phyloP scores from a whole-genome alignment of 2,113 vertebrate genomes.

The Corythornis cristatus region DNA sequence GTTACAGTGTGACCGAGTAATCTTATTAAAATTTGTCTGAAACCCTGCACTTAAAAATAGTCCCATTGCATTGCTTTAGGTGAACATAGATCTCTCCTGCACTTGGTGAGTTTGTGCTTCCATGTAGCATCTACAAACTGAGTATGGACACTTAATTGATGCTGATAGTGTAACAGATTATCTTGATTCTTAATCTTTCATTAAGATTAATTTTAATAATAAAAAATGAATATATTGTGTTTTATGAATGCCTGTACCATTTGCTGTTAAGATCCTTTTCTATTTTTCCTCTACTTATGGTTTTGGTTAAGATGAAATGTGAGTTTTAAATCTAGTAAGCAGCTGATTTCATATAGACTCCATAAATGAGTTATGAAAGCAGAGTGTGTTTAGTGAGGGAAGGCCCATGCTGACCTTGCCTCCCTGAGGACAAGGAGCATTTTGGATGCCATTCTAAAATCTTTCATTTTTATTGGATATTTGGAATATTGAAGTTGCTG shows the following conservation, averaged over 20 bases:
- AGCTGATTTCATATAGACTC: neutral
- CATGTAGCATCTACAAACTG: neutral
- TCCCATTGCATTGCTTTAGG: neutral
- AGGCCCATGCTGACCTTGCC: slow-evolving; percentile 22
- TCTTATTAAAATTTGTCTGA: neutral
- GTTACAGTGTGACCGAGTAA: neutral
- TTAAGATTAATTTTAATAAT: neutral
- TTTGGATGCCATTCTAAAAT: slow-evolving; percentile 24
- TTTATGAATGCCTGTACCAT: neutral
- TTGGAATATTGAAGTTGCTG: slow-evolving; percentile 26
- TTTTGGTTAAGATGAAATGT: slow-evolving; percentile 55
- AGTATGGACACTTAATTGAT: neutral
- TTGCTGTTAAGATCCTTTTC: neutral
- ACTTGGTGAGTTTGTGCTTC: neutral
- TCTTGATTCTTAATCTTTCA: neutral
- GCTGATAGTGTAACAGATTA: neutral
- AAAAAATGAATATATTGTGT: neutral
- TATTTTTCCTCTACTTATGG: neutral
- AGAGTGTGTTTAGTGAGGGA: neutral
- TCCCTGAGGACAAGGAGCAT: slow-evolving; percentile 31
- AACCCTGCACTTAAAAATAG: neutral
- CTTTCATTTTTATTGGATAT: slow-evolving; percentile 56
- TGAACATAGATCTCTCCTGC: neutral
- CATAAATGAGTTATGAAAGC: slow-evolving; percentile 48
- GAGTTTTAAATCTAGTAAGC: slow-evolving; percentile 5